phyloP scores from a whole-genome alignment of 2,797 vertebrate genomes.

The Galaxias olidus region DNA sequence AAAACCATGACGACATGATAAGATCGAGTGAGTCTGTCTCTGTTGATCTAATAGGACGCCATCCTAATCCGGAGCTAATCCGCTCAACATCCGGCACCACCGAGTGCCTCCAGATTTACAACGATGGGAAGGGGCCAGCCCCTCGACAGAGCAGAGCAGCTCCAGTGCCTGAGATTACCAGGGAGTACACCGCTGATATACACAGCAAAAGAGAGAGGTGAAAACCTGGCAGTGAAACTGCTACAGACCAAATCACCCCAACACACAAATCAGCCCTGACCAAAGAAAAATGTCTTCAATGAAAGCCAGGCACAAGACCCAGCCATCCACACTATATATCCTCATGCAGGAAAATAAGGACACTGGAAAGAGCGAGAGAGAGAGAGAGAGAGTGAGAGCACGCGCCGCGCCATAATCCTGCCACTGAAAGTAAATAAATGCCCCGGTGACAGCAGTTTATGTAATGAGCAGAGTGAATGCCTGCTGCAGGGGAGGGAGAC shows the following conservation, averaged over 20 bases:
- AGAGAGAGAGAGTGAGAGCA: conserved; percentile 6
- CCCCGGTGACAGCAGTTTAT: conserved; percentile 14
- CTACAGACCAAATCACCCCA: not conserved
- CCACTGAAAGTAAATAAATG: conserved; percentile 35
- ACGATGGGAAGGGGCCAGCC: not conserved
- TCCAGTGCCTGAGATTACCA: too few species aligned
- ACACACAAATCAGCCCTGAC: not conserved
- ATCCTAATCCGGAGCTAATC: conserved; percentile 41
- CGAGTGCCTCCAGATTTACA: conserved; percentile 21
- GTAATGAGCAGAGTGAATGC: not conserved
- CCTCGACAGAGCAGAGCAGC: not conserved
- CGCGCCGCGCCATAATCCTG: conserved; percentile 23
- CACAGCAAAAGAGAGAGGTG: not conserved
- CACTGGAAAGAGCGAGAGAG: not conserved
- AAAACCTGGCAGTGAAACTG: too few species aligned
- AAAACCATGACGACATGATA: conserved; percentile 19
- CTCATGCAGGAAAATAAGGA: conserved; percentile 10
- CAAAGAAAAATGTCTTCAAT: conserved; percentile 7
- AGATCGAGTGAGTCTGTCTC: conserved; percentile 5
- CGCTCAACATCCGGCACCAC: conserved; percentile 1
- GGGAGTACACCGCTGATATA: not conserved
- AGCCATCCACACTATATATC: conserved; percentile 7
- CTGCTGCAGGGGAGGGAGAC: conserved; percentile 28
- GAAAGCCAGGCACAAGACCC: conserved; percentile 5
- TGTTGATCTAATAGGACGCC: conserved; percentile 31